Evolutionary conservation across 2,888 invertebrate genomes (phyloP).

Genomic region (Archips crataeganus): DNA sequence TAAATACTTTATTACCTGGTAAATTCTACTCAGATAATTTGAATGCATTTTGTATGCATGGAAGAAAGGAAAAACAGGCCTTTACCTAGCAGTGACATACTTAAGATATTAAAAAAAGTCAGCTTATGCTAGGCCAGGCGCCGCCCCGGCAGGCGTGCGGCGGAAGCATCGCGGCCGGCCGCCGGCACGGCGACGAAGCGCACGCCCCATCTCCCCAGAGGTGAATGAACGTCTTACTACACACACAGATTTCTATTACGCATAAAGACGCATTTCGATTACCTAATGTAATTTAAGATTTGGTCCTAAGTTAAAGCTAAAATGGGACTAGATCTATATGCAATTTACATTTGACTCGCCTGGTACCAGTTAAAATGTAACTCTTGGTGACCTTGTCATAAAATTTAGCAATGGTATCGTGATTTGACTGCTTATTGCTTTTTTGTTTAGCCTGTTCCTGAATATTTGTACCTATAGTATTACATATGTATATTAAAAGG

Average conservation of each 20-base stretch:
- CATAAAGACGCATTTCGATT: slow-evolving; percentile 50
- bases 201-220: slow-evolving; percentile 55
- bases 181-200: slow-evolving; percentile 1
- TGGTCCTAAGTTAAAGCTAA: slow-evolving; percentile 1
- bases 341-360: neutral
- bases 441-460: too few species aligned
- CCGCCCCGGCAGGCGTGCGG: slow-evolving; percentile 25
- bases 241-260: slow-evolving; percentile 62
- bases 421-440: too few species aligned
- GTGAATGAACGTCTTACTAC: slow-evolving; percentile 70
- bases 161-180: slow-evolving; percentile 47
- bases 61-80: too few species aligned
- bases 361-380: neutral
- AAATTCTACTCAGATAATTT: too few species aligned
- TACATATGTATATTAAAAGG: too few species aligned
- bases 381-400: too few species aligned
- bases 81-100: too few species aligned
- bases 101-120: neutral
- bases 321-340: too few species aligned
- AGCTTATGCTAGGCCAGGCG: neutral
- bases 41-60: too few species aligned
- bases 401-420: too few species aligned
- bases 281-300: slow-evolving; percentile 44
- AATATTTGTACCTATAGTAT: too few species aligned
- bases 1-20: too few species aligned